Evolutionary conservation across 2,797 vertebrate species (phyloP).

Genomic region (Sparus aurata): DNA sequence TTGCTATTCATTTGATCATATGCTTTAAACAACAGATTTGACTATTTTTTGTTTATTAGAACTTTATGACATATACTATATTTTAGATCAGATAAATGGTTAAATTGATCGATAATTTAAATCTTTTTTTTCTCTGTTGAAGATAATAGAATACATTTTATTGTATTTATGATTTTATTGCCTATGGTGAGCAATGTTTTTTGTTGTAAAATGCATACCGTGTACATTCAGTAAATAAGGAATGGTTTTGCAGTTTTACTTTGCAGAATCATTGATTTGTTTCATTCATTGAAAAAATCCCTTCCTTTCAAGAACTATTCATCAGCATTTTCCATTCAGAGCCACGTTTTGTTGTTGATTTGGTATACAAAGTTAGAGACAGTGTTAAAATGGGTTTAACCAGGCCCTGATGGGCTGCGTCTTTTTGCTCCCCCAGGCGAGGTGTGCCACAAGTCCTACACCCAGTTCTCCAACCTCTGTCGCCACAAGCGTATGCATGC

Average conservation of each 20-base stretch:
- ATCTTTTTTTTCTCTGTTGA: neutral
- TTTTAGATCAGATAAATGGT: neutral
- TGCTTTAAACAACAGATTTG: conserved; percentile 3
- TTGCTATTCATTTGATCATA: conserved; percentile 18
- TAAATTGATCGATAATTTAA: neutral
- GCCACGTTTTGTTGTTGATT: conserved; percentile 73
- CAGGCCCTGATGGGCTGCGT: conserved; percentile 87
- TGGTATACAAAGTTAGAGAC: conserved; percentile 84
- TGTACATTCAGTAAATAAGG: conserved; percentile 3
- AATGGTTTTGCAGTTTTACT: neutral
- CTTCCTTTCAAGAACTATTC: conserved; percentile 2
- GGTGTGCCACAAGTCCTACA: conserved; percentile 99
- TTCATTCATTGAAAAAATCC: neutral
- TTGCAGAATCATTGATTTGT: conserved; percentile 15
- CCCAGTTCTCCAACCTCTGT: conserved; percentile 99
- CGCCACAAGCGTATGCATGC: conserved; percentile 99
- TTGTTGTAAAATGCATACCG: neutral
- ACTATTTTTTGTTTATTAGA: neutral
- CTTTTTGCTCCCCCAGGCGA: conserved; percentile 92
- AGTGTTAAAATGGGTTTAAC: conserved; percentile 90
- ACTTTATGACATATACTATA: neutral
- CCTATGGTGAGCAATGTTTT: conserved; percentile 7
- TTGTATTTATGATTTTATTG: neutral
- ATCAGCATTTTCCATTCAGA: conserved; percentile 43
- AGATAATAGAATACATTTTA: neutral